These are phyloP conservation scores for Apolygus lucorum DNA, from an alignment of 1,140 invertebrate species.

Conservation along the genomic window DNA sequence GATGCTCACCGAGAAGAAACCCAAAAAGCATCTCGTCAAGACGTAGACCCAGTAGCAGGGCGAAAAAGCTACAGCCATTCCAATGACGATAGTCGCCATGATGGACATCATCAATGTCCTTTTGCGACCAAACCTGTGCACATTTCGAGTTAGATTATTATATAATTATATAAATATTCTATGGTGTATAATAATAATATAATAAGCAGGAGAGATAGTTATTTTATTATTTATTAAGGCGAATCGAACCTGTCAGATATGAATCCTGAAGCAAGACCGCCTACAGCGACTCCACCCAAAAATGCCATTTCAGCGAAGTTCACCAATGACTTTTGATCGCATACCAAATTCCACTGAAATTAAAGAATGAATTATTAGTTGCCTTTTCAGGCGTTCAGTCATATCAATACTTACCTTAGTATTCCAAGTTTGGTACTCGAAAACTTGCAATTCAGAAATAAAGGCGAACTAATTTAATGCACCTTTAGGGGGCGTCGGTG, in stretches of 20 bases:
- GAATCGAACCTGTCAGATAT: slow-evolving; percentile 59
- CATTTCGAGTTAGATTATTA: no score
- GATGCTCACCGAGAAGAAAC: slow-evolving; percentile 59
- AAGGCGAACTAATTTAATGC: no score
- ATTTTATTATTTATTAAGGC: no score
- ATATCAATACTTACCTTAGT: no score
- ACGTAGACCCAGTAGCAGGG: slow-evolving; percentile 56
- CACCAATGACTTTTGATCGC: slow-evolving; percentile 51
- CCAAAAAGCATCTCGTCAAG: slow-evolving; percentile 50
- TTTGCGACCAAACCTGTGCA: slow-evolving; percentile 68
- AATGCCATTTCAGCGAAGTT: slow-evolving; percentile 60
- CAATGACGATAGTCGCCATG: slow-evolving; percentile 51
- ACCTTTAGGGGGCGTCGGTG: no score
- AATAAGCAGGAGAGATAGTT: no score
- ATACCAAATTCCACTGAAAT: slow-evolving; percentile 55
- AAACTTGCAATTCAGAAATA: no score
- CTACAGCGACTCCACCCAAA: slow-evolving; percentile 55
- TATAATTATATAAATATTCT: no score
- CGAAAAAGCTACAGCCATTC: slow-evolving; percentile 50
- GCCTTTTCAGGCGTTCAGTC: no score
- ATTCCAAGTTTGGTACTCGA: no score
- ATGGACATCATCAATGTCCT: slow-evolving; percentile 58
- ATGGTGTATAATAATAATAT: no score
- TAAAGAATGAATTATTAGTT: no score
- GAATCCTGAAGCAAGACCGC: slow-evolving; percentile 57